A percentile compares a stretch with the other conserved stretches of the same genome.
phyloP scores from a whole-genome alignment of 2,888 invertebrate species.

The Prosopocoilus inquinatus region DNA sequence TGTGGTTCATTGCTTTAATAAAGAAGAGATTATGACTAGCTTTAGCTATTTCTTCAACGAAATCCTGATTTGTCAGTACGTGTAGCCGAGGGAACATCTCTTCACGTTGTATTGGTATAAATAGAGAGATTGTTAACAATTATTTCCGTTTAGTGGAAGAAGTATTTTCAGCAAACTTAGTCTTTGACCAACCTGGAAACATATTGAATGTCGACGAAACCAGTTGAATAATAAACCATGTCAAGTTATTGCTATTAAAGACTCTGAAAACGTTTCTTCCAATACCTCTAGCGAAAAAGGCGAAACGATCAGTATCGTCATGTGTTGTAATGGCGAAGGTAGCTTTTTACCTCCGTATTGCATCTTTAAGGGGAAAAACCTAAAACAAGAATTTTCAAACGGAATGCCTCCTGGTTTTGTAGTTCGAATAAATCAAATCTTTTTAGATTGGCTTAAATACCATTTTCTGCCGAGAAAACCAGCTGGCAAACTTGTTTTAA shows the following conservation, averaged over 20 bases:
- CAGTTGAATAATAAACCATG: conserved; percentile 5
- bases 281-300: conserved; percentile 34
- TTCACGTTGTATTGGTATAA: no score
- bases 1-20: no score
- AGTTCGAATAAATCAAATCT: conserved; percentile 34
- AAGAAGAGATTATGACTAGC: no score
- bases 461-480: conserved; percentile 37
- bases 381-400: conserved; percentile 32
- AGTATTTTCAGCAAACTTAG: no score
- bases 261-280: conserved; percentile 25
- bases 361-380: conserved; percentile 36
- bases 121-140: no score
- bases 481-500: conserved; percentile 31
- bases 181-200: no score
- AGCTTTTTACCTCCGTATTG: conserved; percentile 33
- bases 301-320: conserved; percentile 38
- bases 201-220: no score
- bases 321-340: conserved; percentile 42
- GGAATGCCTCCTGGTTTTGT: conserved; percentile 28
- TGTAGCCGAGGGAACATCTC: no score
- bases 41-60: no score
- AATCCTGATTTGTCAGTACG: no score
- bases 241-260: conserved; percentile 25
- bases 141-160: no score
- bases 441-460: conserved; percentile 29